Percentiles rank a stretch among this genome's conserved stretches.
Conservation (phyloP, 1,140 invertebrate genomes). For the Ooceraea biroi region DNA sequence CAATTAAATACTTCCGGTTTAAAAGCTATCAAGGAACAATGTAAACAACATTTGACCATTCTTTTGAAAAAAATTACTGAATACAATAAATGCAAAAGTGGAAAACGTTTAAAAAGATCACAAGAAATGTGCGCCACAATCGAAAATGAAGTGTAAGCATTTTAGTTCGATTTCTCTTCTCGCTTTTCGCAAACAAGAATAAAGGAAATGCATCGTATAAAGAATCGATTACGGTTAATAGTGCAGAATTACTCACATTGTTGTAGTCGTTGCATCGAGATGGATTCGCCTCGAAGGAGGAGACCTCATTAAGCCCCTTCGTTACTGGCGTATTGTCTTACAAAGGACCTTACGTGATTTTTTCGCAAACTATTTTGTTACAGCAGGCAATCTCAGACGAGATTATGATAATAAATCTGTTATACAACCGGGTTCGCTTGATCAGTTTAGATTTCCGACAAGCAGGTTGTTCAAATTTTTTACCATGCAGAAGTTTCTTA, state of each 20-base stretch:
- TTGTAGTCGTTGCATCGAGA: conserved; percentile 23
- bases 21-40: neutral
- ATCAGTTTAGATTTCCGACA: conserved; percentile 63
- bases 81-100: too few relatives aligned
- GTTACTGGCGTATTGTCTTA: conserved; percentile 57
- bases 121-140: neutral
- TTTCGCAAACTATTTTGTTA: conserved; percentile 75
- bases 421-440: conserved; percentile 59
- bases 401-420: conserved; percentile 71
- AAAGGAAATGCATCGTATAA: neutral
- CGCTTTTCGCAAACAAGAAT: neutral
- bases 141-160: neutral
- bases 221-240: neutral
- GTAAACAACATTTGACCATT: too few relatives aligned
- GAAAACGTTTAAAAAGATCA: neutral
- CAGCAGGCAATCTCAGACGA: conserved; percentile 64
- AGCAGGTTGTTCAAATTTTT: conserved; percentile 41
- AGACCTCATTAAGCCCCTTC: conserved; percentile 38
- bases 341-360: conserved; percentile 57
- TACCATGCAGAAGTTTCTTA: conserved; percentile 1
- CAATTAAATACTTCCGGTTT: neutral
- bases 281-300: conserved; percentile 22
- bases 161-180: neutral
- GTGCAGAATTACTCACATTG: neutral
- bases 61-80: too few relatives aligned